Percentiles rank a stretch among this genome's conserved stretches.
Evolutionary conservation across 2,113 vertebrate species (phyloP).

Genomic region (Physeter macrocephalus): DNA sequence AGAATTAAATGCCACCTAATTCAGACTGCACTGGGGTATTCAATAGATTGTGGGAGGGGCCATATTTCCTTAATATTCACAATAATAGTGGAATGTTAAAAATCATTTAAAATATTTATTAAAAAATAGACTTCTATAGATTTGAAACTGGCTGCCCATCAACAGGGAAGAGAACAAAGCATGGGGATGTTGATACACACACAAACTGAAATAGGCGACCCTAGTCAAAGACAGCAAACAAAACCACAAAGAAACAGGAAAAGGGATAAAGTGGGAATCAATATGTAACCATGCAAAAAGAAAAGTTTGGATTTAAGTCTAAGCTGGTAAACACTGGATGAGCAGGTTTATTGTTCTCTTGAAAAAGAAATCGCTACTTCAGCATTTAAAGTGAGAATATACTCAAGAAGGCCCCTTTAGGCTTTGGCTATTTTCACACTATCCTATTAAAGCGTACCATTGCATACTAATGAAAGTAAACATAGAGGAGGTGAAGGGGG

Average conservation of each 20-base stretch:
- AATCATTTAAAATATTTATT: background rate
- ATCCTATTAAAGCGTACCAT: conserved; percentile 45
- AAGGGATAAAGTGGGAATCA: conserved; percentile 67
- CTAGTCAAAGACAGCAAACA: conserved; percentile 49
- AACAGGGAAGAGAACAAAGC: conserved; percentile 6
- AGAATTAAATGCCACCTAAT: background rate
- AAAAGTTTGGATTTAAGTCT: conserved; percentile 70
- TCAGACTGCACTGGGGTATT: background rate
- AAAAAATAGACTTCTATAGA: background rate
- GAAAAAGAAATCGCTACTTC: conserved; percentile 69
- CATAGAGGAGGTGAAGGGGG: background rate
- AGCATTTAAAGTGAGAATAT: conserved; percentile 60
- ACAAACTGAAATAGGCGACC: conserved; percentile 68
- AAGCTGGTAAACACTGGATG: conserved; percentile 53
- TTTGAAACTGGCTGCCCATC: background rate
- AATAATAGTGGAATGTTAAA: background rate
- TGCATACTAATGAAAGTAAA: conserved; percentile 69
- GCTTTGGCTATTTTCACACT: conserved; percentile 35
- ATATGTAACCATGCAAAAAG: conserved; percentile 33
- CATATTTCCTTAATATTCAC: background rate
- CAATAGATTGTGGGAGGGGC: background rate
- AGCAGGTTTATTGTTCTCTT: conserved; percentile 67
- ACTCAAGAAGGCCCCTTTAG: conserved; percentile 47
- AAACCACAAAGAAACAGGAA: conserved; percentile 72
- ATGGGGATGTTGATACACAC: conserved; percentile 54